These are phyloP conservation scores for Ernsta delagoae DNA, from an alignment of 2,888 invertebrate species.

Conservation along the genomic window DNA sequence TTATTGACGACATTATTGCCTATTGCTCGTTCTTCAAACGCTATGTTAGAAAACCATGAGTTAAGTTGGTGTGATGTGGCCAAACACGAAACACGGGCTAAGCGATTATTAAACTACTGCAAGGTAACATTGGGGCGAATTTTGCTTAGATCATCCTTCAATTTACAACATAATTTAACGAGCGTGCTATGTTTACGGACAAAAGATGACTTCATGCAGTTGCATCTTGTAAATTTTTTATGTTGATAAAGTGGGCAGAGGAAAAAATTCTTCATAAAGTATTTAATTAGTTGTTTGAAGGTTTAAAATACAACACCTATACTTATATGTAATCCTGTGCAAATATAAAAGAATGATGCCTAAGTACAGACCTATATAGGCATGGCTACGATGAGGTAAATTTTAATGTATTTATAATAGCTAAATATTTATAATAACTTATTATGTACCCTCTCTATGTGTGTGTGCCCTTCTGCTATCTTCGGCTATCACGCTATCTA, in stretches of 20 bases:
- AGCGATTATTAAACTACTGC: no score
- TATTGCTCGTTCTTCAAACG: conserved; percentile 18
- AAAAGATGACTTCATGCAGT: conserved; percentile 6
- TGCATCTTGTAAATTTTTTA: conserved; percentile 1
- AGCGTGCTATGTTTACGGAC: conserved; percentile 1
- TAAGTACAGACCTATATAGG: no score
- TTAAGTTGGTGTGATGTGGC: not conserved
- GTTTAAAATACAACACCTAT: no score
- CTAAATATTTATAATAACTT: no score
- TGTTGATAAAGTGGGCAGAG: not conserved
- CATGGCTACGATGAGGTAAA: no score
- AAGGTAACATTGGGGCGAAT: not conserved
- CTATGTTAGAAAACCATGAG: conserved; percentile 4
- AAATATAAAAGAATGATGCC: no score
- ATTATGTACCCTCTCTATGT: no score
- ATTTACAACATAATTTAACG: not conserved
- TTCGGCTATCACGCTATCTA: no score
- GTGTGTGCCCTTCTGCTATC: no score
- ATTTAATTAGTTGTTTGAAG: no score
- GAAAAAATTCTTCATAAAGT: not conserved
- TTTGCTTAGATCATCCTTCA: not conserved
- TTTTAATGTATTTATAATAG: no score
- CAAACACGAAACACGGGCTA: not conserved
- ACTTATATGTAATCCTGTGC: no score
- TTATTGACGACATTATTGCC: conserved; percentile 23